Conservation (phyloP, 2,888 invertebrate species). For the Plebejus melissa region DNA sequence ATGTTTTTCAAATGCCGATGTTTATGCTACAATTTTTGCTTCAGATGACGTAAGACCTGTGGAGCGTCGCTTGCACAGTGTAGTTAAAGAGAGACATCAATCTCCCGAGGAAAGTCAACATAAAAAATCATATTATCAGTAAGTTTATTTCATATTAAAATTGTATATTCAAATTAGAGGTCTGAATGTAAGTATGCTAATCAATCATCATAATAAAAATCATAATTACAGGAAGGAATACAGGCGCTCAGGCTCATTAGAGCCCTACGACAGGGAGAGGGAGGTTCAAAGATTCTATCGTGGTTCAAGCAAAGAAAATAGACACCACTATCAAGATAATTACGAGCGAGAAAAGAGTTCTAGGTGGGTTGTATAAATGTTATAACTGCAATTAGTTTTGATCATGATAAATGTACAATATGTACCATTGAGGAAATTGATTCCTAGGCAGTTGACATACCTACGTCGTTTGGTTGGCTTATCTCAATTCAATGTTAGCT, state of each 20-base stretch:
- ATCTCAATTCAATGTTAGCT: no score
- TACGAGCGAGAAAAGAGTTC: conserved; percentile 54
- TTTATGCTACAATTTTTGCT: conserved; percentile 23
- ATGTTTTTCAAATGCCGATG: neutral
- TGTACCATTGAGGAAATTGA: no score
- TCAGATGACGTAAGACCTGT: conserved; percentile 44
- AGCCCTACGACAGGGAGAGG: conserved; percentile 57
- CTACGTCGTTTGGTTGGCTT: no score
- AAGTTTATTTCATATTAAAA: conserved; percentile 40
- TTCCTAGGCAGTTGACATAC: no score
- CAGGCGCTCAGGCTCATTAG: conserved; percentile 51
- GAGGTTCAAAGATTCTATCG: conserved; percentile 69
- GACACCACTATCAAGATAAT: conserved; percentile 50
- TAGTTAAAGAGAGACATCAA: conserved; percentile 62
- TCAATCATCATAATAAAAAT: neutral
- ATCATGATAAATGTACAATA: no score
- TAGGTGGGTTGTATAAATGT: neutral
- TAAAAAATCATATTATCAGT: conserved; percentile 68
- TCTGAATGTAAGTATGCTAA: neutral
- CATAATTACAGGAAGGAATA: conserved; percentile 56
- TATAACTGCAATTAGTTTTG: neutral
- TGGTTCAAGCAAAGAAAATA: conserved; percentile 65
- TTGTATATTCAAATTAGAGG: neutral
- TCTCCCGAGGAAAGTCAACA: conserved; percentile 61
- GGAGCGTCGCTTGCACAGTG: conserved; percentile 63